Percentiles rank a stretch among this genome's conserved stretches.
Conservation (phyloP, 2,113 vertebrate genomes). For the Scomber colias region DNA sequence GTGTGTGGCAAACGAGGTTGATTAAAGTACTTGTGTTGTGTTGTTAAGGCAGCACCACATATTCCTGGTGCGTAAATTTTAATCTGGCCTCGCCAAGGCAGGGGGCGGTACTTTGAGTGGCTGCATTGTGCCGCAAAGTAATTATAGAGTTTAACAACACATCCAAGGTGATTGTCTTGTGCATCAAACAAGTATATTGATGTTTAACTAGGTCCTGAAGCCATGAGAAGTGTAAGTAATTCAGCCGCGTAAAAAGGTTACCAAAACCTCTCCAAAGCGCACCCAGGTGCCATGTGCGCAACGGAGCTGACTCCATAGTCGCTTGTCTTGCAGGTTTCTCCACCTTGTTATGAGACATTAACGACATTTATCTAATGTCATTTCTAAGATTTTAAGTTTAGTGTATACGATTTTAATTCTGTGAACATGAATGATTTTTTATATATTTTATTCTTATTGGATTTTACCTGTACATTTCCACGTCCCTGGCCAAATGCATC, state of each 20-base stretch:
- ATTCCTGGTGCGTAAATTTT: constrained; percentile 78
- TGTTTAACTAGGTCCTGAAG: background rate
- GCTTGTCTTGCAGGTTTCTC: background rate
- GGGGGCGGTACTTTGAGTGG: constrained; percentile 1
- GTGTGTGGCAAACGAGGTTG: constrained; percentile 51
- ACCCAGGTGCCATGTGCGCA: constrained; percentile 59
- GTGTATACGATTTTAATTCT: background rate
- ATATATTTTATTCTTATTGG: background rate
- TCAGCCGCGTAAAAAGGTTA: constrained; percentile 80
- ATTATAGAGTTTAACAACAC: background rate
- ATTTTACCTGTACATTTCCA: background rate
- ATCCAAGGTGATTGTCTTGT: background rate
- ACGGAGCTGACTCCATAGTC: background rate
- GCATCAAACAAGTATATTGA: background rate
- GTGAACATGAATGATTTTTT: background rate
- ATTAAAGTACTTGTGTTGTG: constrained; percentile 43
- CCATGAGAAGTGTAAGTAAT: constrained; percentile 25
- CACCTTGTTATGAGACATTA: background rate
- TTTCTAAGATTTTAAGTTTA: background rate
- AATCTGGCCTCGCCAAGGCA: constrained; percentile 23
- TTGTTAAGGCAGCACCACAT: constrained; percentile 25
- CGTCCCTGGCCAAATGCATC: background rate
- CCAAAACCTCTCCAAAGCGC: constrained; percentile 82
- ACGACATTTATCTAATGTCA: background rate
- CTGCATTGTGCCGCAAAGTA: background rate